A percentile compares a stretch with the other conserved stretches of the same genome.
phyloP scores from a whole-genome alignment of 2,797 vertebrate species.

The Peromyscus melanophrys region DNA sequence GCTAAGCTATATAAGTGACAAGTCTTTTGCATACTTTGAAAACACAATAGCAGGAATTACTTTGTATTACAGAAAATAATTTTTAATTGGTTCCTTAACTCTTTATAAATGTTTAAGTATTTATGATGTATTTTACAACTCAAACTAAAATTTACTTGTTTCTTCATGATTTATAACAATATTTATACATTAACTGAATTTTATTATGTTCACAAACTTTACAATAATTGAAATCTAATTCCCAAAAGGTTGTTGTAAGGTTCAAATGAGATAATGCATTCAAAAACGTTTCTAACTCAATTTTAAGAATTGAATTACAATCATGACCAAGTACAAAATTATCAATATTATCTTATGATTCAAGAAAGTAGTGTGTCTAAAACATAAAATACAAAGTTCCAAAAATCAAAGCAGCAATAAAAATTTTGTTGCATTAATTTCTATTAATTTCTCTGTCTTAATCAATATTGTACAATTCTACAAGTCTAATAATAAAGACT shows the following conservation, averaged over 20 bases:
- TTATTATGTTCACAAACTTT: constrained; percentile 40
- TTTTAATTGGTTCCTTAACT: constrained; percentile 33
- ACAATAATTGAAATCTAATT: constrained; percentile 41
- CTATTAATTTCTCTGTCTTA: background rate
- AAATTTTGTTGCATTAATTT: constrained; percentile 10
- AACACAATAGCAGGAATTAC: background rate
- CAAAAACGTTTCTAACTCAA: constrained; percentile 45
- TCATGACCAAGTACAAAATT: constrained; percentile 14
- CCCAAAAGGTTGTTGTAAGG: background rate
- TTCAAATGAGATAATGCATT: constrained; percentile 63
- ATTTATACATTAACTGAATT: constrained; percentile 28
- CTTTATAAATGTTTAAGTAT: constrained; percentile 44
- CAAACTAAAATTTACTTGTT: constrained; percentile 44
- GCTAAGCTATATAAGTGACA: background rate
- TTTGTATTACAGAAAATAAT: background rate
- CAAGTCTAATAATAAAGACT: constrained; percentile 12
- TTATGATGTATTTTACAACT: constrained; percentile 40
- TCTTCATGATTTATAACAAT: constrained; percentile 24
- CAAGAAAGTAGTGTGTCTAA: constrained; percentile 18
- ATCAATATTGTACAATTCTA: constrained; percentile 27
- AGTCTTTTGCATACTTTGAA: background rate
- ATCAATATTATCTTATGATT: constrained; percentile 15
- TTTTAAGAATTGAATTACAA: constrained; percentile 48
- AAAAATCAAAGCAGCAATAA: constrained; percentile 61
- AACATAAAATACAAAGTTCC: constrained; percentile 43